These are phyloP conservation scores for Eucera pruinosa DNA, from an alignment of 2,888 invertebrate species.

Conservation along the genomic window DNA sequence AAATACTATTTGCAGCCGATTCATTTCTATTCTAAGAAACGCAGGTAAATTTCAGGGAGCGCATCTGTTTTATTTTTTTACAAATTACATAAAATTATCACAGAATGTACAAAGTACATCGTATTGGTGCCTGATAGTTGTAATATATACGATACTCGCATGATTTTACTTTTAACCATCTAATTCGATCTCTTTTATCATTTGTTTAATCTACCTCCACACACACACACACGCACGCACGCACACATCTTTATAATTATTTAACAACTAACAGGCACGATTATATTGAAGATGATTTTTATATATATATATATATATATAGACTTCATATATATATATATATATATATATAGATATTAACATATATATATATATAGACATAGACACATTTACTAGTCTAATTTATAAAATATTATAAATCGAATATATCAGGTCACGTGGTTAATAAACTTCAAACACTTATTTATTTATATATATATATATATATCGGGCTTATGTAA, in stretches of 20 bases:
- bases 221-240: no score
- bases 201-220: slow-evolving; percentile 22
- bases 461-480: no score
- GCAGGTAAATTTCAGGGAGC: slow-evolving; percentile 70
- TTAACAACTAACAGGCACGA: slow-evolving; percentile 74
- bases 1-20: slow-evolving; percentile 50
- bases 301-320: slow-evolving; percentile 49
- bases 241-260: slow-evolving; percentile 13
- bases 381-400: slow-evolving; percentile 70
- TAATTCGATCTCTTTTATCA: slow-evolving; percentile 34
- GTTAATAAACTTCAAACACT: slow-evolving; percentile 70
- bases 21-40: slow-evolving; percentile 75
- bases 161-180: background rate
- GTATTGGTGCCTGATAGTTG: slow-evolving; percentile 76
- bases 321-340: slow-evolving; percentile 65
- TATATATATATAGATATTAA: slow-evolving; percentile 50
- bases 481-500: slow-evolving; percentile 66
- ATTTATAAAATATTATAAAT: slow-evolving; percentile 69
- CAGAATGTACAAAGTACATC: slow-evolving; percentile 78
- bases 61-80: slow-evolving; percentile 65
- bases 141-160: slow-evolving; percentile 61
- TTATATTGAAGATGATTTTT: slow-evolving; percentile 70
- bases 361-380: slow-evolving; percentile 69
- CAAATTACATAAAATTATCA: slow-evolving; percentile 81
- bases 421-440: slow-evolving; percentile 74